These are phyloP conservation scores for Rhabdomys dilectus DNA, from an alignment of 2,113 vertebrate species.

Conservation along the genomic window DNA sequence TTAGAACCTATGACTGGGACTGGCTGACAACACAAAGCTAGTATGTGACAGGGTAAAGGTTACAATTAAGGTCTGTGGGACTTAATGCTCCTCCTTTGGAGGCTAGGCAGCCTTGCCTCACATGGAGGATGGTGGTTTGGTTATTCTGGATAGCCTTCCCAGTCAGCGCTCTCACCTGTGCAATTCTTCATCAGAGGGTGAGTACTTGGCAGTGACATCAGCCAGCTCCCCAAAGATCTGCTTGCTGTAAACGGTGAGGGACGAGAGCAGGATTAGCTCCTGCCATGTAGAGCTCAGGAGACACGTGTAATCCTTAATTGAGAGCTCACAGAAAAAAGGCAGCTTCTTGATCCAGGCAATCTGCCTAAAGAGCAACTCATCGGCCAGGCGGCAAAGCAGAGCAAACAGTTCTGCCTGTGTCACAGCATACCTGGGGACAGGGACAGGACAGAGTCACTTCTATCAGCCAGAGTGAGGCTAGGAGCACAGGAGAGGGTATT, in stretches of 20 bases:
- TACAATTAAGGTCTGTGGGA: background rate
- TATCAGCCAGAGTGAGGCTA: background rate
- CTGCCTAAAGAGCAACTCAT: slow-evolving; percentile 98
- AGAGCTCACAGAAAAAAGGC: slow-evolving; percentile 98
- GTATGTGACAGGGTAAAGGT: background rate
- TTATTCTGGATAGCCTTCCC: background rate
- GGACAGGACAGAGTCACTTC: slow-evolving; percentile 62
- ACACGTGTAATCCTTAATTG: slow-evolving; percentile 99
- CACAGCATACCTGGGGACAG: slow-evolving; percentile 93
- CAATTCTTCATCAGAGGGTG: slow-evolving; percentile 96
- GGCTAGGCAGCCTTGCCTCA: background rate
- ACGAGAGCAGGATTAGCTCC: slow-evolving; percentile 97
- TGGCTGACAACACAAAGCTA: slow-evolving; percentile 33
- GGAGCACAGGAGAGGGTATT: background rate
- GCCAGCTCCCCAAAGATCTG: slow-evolving; percentile 98
- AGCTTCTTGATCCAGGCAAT: slow-evolving; percentile 99
- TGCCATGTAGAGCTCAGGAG: slow-evolving; percentile 99
- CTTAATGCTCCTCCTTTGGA: background rate
- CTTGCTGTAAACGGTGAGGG: slow-evolving; percentile 97
- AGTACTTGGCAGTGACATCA: slow-evolving; percentile 97
- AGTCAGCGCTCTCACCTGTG: slow-evolving; percentile 91
- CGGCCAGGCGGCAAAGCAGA: slow-evolving; percentile 96
- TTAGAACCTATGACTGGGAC: slow-evolving; percentile 45
- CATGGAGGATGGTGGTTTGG: background rate
- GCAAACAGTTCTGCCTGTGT: slow-evolving; percentile 98